Percentiles rank a stretch among this genome's conserved stretches.
phyloP scores from a whole-genome alignment of 1,140 invertebrate species.

The Diachasmimorpha longicaudata region DNA sequence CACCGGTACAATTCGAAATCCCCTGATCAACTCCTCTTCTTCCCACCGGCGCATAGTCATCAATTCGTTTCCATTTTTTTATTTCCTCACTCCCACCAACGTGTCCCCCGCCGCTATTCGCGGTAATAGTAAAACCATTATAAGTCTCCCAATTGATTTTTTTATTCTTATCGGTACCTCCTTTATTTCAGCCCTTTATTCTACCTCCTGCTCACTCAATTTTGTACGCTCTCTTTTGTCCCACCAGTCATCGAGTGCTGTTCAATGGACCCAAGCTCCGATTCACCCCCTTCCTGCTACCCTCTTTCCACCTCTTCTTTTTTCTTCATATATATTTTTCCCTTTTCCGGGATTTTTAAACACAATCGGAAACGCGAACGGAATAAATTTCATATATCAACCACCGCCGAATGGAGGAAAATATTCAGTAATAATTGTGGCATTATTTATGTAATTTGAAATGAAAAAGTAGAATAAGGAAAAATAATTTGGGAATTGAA shows the following conservation, averaged over 20 bases:
- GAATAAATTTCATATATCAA: constrained; percentile 24
- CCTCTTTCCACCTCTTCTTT: background rate
- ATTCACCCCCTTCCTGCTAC: background rate
- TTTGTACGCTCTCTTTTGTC: background rate
- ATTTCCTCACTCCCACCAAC: background rate
- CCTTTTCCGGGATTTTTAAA: constrained; percentile 1
- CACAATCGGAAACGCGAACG: background rate
- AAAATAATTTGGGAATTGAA: too few relatives aligned
- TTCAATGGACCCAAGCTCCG: background rate
- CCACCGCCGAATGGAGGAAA: background rate
- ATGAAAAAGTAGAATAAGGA: too few relatives aligned
- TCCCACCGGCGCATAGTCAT: background rate
- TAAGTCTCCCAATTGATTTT: background rate
- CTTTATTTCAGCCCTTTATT: constrained; percentile 1
- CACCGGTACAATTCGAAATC: background rate
- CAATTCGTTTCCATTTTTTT: background rate
- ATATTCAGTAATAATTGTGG: too few relatives aligned
- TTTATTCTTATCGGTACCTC: background rate
- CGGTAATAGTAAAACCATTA: background rate
- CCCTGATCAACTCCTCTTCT: background rate
- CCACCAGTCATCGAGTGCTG: background rate
- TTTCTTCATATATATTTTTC: background rate
- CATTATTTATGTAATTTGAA: too few relatives aligned
- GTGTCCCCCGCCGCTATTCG: background rate
- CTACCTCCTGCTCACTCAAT: background rate